Evolutionary conservation across 1,140 invertebrate species (phyloP), one percentile per base, ranked within the genome.

Genomic region (Paracyclopina nana): DNA sequence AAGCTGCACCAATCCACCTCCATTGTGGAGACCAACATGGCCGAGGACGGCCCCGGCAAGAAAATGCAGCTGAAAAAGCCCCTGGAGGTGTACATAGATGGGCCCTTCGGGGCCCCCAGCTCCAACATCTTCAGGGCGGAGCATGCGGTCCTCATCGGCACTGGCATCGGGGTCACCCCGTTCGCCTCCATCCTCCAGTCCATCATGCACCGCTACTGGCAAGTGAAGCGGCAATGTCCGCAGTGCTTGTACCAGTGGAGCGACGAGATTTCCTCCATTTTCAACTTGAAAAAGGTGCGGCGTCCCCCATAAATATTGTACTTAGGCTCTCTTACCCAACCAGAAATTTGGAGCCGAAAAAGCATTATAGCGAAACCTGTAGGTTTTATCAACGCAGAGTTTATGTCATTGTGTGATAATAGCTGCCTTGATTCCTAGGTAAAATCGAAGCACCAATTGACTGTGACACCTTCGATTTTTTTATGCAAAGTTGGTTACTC

Each of bases 231-330:
- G 55, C 72, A 65, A 1, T 94, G 88, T 62, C 86, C 87, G 0
- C 73, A 76, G 34, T 88, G 90, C 60, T 69, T 75, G 28, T 83
- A 80, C 61, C 73, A 79, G 0, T 91, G 84, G 80, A 73, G 77
- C 25, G 75, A 74, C 54, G 75, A 82, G 50, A 77, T 82, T 57
- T 70, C 74, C 25, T 74, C 76, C n/a, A 74, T 82, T 48, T 81
- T 86, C 75, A 80, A 81, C 59, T 67, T 90, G 29, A 73, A 76
- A 62, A 88, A 90, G 70, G 81, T 79, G 66, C 58, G 26, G 25
- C 48, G 46, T 22, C 42, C 31, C n/a, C n/a, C n/a, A n/a, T n/a
- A n/a, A n/a, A n/a, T n/a, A n/a, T n/a, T n/a, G n/a, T n/a, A n/a
- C 42, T 2, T 57, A 58, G 14, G n/a, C n/a, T n/a, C n/a, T n/a